Evolutionary conservation across 2,113 vertebrate species (phyloP).

Genomic region (Antechinus flavipes): DNA sequence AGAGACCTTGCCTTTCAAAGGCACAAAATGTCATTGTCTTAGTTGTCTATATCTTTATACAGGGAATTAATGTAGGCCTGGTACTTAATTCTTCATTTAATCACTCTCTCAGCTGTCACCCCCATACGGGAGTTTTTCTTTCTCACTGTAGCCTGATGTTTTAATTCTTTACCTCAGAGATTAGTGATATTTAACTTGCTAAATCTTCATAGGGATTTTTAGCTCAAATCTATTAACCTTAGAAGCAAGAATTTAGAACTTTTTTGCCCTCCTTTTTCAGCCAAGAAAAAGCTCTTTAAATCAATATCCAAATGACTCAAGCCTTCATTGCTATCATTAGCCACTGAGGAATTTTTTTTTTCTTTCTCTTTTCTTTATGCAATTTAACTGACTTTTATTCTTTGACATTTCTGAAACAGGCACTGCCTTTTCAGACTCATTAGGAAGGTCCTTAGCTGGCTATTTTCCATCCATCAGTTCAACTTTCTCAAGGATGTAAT

Average conservation of each 20-base stretch:
- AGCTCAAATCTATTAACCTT: conserved; percentile 65
- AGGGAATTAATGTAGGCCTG: conserved; percentile 47
- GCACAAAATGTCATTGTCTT: conserved; percentile 31
- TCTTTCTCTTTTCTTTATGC: conserved; percentile 45
- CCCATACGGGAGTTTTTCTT: conserved; percentile 52
- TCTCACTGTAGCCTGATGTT: conserved; percentile 42
- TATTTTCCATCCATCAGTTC: conserved; percentile 71
- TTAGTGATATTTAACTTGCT: conserved; percentile 64
- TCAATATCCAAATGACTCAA: conserved; percentile 70
- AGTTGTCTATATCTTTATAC: conserved; percentile 24
- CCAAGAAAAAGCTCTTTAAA: conserved; percentile 66
- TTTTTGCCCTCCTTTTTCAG: conserved; percentile 55
- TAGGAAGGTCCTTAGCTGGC: conserved; percentile 49
- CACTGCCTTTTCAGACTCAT: conserved; percentile 76
- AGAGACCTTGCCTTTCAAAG: not conserved
- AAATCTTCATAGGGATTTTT: conserved; percentile 50
- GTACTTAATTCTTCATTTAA: conserved; percentile 56
- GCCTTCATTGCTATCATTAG: conserved; percentile 71
- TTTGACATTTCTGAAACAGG: conserved; percentile 79
- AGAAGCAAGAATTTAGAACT: conserved; percentile 40
- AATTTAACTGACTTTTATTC: conserved; percentile 78
- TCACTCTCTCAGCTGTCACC: conserved; percentile 39
- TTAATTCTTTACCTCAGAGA: conserved; percentile 52
- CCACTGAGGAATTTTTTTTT: conserved; percentile 68
- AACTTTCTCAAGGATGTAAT: conserved; percentile 64